Evolutionary conservation across 2,797 vertebrate genomes (phyloP).

Genomic region (Syndactyla subalaris): DNA sequence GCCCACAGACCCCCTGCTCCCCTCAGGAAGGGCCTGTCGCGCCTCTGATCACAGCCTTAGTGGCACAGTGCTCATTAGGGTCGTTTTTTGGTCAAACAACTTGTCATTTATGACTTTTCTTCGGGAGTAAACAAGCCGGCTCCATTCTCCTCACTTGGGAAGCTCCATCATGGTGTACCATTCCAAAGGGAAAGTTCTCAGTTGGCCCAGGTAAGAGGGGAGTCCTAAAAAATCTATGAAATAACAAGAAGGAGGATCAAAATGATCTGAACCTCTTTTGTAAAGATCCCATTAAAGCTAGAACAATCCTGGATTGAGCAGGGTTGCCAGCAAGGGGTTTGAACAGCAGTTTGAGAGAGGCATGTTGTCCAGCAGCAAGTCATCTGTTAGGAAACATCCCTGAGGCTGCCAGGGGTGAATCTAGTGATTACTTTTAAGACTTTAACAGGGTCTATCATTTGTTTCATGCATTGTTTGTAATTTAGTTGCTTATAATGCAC

Average conservation of each 20-base stretch:
- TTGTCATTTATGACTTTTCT: background rate
- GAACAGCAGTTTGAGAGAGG: background rate
- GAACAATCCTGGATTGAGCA: background rate
- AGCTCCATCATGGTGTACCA: background rate
- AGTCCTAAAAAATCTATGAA: fast-evolving
- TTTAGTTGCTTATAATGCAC: background rate
- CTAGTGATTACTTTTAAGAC: background rate
- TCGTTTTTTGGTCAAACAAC: too few species aligned
- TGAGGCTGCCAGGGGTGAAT: background rate
- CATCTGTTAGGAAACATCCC: background rate
- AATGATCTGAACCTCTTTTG: background rate
- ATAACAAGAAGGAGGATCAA: background rate
- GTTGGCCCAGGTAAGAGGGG: fast-evolving
- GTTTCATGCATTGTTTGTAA: background rate
- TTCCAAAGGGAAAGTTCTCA: background rate
- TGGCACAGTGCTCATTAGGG: too few species aligned
- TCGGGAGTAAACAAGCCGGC: background rate
- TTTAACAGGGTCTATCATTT: background rate
- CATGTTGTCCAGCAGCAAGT: background rate
- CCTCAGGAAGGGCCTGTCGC: too few species aligned
- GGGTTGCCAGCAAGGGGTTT: background rate
- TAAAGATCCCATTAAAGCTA: background rate
- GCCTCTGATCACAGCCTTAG: too few species aligned
- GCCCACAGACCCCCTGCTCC: too few species aligned
- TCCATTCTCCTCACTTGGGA: background rate